Conservation (phyloP, 2,113 vertebrate genomes). For the Notarius quadriscutis region DNA sequence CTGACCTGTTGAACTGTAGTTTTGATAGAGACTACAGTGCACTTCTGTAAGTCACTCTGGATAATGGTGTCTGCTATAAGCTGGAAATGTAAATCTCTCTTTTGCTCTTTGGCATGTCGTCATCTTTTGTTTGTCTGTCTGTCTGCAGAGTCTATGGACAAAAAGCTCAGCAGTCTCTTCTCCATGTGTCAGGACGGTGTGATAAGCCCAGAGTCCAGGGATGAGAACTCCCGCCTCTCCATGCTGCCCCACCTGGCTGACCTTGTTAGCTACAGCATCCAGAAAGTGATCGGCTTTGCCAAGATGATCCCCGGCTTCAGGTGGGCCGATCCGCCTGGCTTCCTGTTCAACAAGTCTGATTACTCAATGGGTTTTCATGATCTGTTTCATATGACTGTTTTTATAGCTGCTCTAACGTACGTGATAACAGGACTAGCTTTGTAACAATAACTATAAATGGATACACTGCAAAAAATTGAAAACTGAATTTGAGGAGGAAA, state of each 20-base stretch:
- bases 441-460: neutral
- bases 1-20: neutral
- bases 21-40: neutral
- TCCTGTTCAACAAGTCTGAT: neutral
- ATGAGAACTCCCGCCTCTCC: constrained; percentile 76
- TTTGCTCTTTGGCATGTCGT: neutral
- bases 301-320: constrained; percentile 98
- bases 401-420: neutral
- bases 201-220: constrained; percentile 72
- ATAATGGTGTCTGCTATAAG: neutral
- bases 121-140: neutral
- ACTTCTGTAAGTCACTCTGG: neutral
- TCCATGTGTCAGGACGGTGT: constrained; percentile 77
- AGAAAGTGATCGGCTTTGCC: constrained; percentile 96
- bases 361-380: neutral
- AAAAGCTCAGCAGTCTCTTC: constrained; percentile 76
- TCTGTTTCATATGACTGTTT: neutral
- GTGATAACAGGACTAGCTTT: neutral
- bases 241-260: constrained; percentile 96
- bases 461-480: no score
- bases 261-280: constrained; percentile 97
- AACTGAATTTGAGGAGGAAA: no score
- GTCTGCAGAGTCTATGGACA: constrained; percentile 74
- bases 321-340: constrained; percentile 64
- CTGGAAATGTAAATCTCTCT: neutral